phyloP scores from a whole-genome alignment of 2,797 vertebrate genomes.

The Setipinna tenuifilis region DNA sequence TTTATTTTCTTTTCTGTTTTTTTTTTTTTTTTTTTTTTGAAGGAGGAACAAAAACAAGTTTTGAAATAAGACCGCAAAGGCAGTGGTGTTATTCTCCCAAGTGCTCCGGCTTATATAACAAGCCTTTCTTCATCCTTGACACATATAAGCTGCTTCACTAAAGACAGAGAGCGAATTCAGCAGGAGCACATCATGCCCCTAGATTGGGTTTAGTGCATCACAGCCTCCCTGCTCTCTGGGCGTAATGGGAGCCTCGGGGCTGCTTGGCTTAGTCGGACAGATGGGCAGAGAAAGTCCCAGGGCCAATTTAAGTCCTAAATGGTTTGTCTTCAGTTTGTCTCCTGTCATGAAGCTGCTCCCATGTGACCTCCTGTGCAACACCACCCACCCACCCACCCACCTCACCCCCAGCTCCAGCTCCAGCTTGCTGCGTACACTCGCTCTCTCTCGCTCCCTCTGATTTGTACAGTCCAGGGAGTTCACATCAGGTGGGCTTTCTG shows the following conservation, averaged over 20 bases:
- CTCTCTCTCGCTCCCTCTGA: not conserved
- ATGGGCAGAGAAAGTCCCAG: conserved; percentile 75
- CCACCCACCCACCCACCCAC: conserved; percentile 47
- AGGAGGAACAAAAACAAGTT: conserved; percentile 42
- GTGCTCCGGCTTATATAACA: conserved; percentile 63
- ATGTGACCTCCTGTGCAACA: conserved; percentile 68
- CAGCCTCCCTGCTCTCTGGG: conserved; percentile 67
- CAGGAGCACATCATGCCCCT: conserved; percentile 73
- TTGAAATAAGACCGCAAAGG: conserved; percentile 46
- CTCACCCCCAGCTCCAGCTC: not conserved
- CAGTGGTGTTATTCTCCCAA: conserved; percentile 53
- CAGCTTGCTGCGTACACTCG: not conserved
- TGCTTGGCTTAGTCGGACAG: conserved; percentile 71
- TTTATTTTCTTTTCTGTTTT: not conserved
- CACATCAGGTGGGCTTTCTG: conserved; percentile 71
- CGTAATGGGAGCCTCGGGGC: conserved; percentile 79
- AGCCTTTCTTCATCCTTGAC: conserved; percentile 71
- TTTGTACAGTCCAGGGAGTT: conserved; percentile 64
- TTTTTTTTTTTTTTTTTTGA: conserved; percentile 31
- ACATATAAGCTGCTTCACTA: conserved; percentile 67
- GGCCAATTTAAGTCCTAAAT: conserved; percentile 83
- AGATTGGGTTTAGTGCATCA: conserved; percentile 70
- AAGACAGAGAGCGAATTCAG: conserved; percentile 70
- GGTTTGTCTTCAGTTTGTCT: conserved; percentile 80
- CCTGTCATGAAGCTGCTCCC: conserved; percentile 71